A percentile compares a stretch with the other conserved stretches of the same genome.
Conservation (phyloP, 2,888 invertebrate genomes). For the Aphodius sticticus region DNA sequence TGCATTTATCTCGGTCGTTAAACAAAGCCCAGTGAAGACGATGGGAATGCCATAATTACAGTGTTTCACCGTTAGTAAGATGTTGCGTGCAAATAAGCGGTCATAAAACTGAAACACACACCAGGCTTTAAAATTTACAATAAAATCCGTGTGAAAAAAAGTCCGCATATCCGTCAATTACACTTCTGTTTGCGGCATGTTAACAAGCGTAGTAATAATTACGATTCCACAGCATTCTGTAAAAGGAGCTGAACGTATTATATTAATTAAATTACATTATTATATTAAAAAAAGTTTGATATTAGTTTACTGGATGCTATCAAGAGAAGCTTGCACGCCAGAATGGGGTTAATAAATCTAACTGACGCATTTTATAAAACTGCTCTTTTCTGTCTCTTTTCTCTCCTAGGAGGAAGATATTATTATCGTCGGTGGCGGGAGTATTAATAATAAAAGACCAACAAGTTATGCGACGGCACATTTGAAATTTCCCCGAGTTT, state of each 20-base stretch:
- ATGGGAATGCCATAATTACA: background rate
- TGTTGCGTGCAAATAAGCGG: background rate
- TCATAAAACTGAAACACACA: background rate
- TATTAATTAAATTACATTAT: too few relatives aligned
- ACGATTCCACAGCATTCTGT: background rate
- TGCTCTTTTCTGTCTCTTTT: background rate
- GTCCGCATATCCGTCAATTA: background rate
- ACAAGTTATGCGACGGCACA: background rate
- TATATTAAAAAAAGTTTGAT: too few relatives aligned
- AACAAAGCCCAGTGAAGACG: background rate
- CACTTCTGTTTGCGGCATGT: background rate
- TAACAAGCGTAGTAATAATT: background rate
- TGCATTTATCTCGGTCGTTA: background rate
- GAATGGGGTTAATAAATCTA: background rate
- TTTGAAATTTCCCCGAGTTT: background rate
- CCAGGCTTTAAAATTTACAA: background rate
- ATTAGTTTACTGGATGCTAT: too few relatives aligned
- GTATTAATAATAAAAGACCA: slow-evolving; percentile 4
- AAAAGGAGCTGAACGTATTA: background rate
- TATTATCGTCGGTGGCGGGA: background rate
- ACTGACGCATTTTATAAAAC: background rate
- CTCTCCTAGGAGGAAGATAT: background rate
- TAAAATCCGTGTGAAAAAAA: background rate
- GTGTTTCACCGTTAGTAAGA: background rate
- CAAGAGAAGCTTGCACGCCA: too few relatives aligned